These are phyloP conservation scores for Cephus spinipes DNA, from an alignment of 2,888 invertebrate species.

Conservation along the genomic window DNA sequence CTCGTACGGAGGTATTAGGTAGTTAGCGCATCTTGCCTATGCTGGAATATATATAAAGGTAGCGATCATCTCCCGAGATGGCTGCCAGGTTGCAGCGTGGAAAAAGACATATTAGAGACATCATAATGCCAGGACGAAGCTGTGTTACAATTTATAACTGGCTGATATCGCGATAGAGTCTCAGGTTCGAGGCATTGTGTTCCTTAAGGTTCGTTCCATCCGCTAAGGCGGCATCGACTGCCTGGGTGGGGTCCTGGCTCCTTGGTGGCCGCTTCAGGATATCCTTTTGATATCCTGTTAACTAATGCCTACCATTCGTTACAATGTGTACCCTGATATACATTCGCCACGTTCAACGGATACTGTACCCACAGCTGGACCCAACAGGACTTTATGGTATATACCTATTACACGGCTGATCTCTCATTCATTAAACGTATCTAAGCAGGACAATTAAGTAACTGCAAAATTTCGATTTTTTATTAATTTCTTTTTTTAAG, in stretches of 20 bases:
- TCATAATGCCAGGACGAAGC: conserved; percentile 65
- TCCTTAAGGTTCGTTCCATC: conserved; percentile 39
- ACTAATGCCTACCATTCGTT: conserved; percentile 66
- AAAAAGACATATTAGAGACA: conserved; percentile 67
- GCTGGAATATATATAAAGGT: background rate
- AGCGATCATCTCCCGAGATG: conserved; percentile 3
- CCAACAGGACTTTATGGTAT: background rate
- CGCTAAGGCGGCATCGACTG: conserved; percentile 48
- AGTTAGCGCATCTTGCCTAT: background rate
- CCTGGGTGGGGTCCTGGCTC: conserved; percentile 61
- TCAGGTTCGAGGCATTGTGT: conserved; percentile 65
- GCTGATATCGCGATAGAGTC: conserved; percentile 65
- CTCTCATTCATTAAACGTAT: background rate
- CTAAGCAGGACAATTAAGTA: background rate
- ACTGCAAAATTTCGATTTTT: background rate
- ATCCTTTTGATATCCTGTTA: conserved; percentile 67
- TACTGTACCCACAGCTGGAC: background rate
- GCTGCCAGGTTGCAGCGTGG: conserved; percentile 31
- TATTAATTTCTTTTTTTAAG: background rate
- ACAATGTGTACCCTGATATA: conserved; percentile 43
- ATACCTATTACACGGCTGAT: background rate
- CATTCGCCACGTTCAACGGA: background rate
- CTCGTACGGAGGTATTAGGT: background rate
- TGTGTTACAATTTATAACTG: conserved; percentile 67
- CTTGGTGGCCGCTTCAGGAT: conserved; percentile 64